Base-by-base conservation (phyloP, 2,113 vertebrate species). In the Artemisiospiza belli region DNA sequence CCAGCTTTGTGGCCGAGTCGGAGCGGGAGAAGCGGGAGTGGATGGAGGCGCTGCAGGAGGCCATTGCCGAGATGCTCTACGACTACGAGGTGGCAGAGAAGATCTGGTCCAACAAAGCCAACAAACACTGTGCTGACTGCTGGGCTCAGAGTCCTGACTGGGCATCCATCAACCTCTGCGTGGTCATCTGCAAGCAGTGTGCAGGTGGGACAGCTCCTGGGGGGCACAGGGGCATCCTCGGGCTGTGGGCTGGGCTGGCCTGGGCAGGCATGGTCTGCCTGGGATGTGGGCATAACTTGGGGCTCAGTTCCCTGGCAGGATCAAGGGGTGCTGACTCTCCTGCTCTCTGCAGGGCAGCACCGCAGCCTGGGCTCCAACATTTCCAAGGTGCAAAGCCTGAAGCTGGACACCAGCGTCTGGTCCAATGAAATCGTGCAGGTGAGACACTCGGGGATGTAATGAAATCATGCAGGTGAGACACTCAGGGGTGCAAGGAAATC, bases 71-170 rank as follows among this genome's bases (percentile, higher is more conserved):
- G 97, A 99, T 98, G 12, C 98, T 99, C 74, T 99, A 99, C 0
- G 99, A 99, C 97, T 99, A 99, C 2, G 99, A 99, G 96, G 99
- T 99, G 94, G 99, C 99, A 3, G 99, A 99, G 97, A 99, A 99
- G 98, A 99, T 99, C 98, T 99, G 99, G 99, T 99, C 99, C 91
- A 99, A 99, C 97, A 98, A 98, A 81, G 98, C 98, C 76, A 99
- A 99, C 97, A 98, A 98, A 90, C 95, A 94, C 30, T 99, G 99
- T 37, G 99, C 99, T 0, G 99, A 99, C 97, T 99, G 99, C 87
- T 98, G 98, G 88, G 98, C 99, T 79, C 97, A 92, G 52, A 99
- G 98, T 89, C 99, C 99, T 0, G 99, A 99, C 97, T 99, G 99
- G 99, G 99, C 99, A 5, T 99, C 99, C 83, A 98, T 99, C 98